Evolutionary conservation across 2,888 invertebrate species (phyloP), one percentile per base, ranked within the genome.

Genomic region (Oxyteleia sp.): DNA sequence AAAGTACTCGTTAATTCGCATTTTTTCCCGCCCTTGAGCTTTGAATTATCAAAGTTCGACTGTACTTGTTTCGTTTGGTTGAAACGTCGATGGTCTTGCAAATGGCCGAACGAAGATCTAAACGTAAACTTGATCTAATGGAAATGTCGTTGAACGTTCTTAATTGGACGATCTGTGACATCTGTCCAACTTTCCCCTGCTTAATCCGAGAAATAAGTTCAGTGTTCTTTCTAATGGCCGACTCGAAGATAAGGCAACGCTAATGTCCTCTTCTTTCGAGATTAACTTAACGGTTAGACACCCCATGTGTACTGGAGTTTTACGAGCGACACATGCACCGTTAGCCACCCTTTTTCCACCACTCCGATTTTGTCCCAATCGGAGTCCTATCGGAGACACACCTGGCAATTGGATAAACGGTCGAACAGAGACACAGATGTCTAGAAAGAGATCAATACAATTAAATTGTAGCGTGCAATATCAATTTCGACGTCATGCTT

Each of bases 331-430:
- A 38, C 7, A 16, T 23, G 55, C 57, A 29, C 26, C 64, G 75
- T 75, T 57, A 57, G 16, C 72, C 75, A 75, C 75, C 82, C 76
- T 49, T 75, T 82, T 82, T 55, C 69, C 64, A 57, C 55, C 51
- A 61, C 72, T 32, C 55, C 66, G 18, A 51, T 87, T 88, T 88
- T 88, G 90, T 88, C 89, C 89, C 88, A 88, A 86, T 88, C 84
- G 82, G 82, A 78, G 82, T 85, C 87, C 85, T 88, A 90, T 90
- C 89, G 87, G 84, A 86, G 86, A 89, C 89, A 90, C 92, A 92
- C 92, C 92, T 92, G 92, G 92, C 91, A 90, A 90, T 90, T 89
- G 90, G 51, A 91, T 91, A 91, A 86, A 84, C 82, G 76, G 43
- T 32, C 38, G 49, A 35, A 57, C 13, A 57, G 57, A 72, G 43